Percentiles rank a stretch among this genome's conserved stretches.
Conservation (phyloP, 2,888 invertebrate species). For the Synergus gifuensis region DNA sequence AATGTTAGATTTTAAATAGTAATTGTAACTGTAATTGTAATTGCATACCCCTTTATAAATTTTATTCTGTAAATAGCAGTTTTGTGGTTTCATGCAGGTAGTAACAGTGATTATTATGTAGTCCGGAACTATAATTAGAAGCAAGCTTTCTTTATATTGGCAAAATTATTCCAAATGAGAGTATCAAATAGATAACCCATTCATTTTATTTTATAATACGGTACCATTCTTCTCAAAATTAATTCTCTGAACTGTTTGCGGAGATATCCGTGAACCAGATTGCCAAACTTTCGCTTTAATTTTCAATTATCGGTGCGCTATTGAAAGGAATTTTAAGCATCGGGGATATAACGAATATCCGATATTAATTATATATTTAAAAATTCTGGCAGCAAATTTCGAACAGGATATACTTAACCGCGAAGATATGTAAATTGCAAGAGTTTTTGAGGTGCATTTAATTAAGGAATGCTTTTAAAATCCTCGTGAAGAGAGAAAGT, state of each 20-base stretch:
- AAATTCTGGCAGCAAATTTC: background rate
- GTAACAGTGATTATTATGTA: background rate
- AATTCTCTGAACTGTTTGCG: background rate
- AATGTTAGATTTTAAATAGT: background rate
- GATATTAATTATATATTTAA: background rate
- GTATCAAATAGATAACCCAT: background rate
- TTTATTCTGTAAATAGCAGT: background rate
- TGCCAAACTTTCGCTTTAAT: background rate
- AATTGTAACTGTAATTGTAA: background rate
- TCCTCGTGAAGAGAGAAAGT: background rate
- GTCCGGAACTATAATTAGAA: background rate
- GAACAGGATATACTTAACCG: background rate
- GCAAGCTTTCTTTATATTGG: background rate
- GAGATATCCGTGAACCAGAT: background rate
- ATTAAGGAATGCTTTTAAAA: background rate
- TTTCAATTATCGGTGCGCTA: background rate
- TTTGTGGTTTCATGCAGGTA: background rate
- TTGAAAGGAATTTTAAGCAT: background rate
- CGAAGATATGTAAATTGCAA: background rate
- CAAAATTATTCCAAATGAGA: background rate
- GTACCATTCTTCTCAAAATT: background rate
- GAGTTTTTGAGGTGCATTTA: background rate
- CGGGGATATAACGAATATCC: background rate
- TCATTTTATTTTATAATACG: background rate
- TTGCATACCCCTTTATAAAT: background rate